Evolutionary conservation across 2,888 invertebrate species (phyloP), one percentile per base, ranked within the genome.

Genomic region (Andrena trimmerana): DNA sequence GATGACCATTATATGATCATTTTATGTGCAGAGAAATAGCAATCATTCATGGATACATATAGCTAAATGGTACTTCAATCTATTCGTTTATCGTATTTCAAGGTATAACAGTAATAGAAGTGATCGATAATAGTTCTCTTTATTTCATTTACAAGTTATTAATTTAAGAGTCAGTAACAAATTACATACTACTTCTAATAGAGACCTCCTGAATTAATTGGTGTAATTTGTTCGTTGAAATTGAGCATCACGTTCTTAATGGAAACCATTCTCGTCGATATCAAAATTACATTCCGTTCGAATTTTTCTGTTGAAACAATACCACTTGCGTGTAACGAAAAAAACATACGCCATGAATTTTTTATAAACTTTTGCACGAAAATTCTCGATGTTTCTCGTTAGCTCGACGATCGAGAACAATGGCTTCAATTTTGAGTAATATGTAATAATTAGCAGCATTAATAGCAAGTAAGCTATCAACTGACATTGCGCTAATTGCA

Each of bases 391-490:
- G 80, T 77, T 76, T 78, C 74, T 86, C 78, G 84, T 70, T 72
- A 57, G 78, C 65, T 80, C 86, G 78, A 78, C 73, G 62, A 75
- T 78, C 76, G 73, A 76, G 80, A 75, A 65, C 71, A 73, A 63
- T 59, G 52, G 63, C 80, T 86, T 86, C 85, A 74, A 63, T 71
- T 73, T 78, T 63, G 50, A 42, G 67, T 29, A 50, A 24, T 27
- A n/a, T 57, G 62, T 33, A 42, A 42, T 69, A 57, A 60, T 77
- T 65, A 13, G 24, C 24, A 20, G 20, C 20, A 57, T 57, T 57
- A 52, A 52, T 20, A 20, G n/a, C 20, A 52, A 52, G 42, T 16
- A 42, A 42, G 42, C 16, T 4, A 4, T 42, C 42, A 42, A 42
- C 42, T 42, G 16, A 48, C 42, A 24, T 50, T 29, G 57, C 33